A percentile compares a stretch with the other conserved stretches of the same genome.
These are phyloP conservation scores for Macrosteles quadrilineatus DNA, from an alignment of 1,140 invertebrate species.

Conservation along the genomic window DNA sequence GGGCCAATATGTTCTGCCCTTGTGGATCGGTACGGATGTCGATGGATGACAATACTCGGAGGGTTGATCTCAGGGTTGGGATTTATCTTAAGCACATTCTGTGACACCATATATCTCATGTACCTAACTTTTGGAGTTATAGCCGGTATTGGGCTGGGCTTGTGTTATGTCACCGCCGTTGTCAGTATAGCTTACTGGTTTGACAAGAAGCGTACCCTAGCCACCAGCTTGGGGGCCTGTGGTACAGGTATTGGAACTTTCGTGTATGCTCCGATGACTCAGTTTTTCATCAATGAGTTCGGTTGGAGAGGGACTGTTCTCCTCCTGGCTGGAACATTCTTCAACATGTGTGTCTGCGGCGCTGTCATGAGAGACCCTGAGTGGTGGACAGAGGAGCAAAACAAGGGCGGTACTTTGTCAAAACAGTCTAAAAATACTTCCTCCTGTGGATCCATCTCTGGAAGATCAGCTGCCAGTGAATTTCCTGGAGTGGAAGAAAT, in stretches of 20 bases:
- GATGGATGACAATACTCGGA: slow-evolving; percentile 41
- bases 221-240: slow-evolving; percentile 89
- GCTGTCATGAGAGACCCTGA: slow-evolving; percentile 84
- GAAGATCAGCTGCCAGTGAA: slow-evolving; percentile 51
- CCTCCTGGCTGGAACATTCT: slow-evolving; percentile 77
- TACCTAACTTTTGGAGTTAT: slow-evolving; percentile 86
- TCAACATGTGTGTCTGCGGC: slow-evolving; percentile 88
- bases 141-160: slow-evolving; percentile 79
- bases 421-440: slow-evolving; percentile 40
- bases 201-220: slow-evolving; percentile 87
- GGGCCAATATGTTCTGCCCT: slow-evolving; percentile 85
- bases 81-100: slow-evolving; percentile 76
- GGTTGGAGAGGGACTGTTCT: slow-evolving; percentile 87
- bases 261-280: slow-evolving; percentile 79
- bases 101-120: slow-evolving; percentile 71
- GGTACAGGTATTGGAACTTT: slow-evolving; percentile 87
- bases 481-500: slow-evolving; percentile 67
- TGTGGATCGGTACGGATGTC: slow-evolving; percentile 85
- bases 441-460: slow-evolving; percentile 53
- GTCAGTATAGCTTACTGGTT: slow-evolving; percentile 96
- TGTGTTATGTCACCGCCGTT: slow-evolving; percentile 87
- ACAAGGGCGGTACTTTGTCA: slow-evolving; percentile 50
- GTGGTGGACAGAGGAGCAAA: slow-evolving; percentile 68
- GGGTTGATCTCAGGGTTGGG: slow-evolving; percentile 70
- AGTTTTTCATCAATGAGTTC: slow-evolving; percentile 71